These are phyloP conservation scores for Leptestheria dahalacensis DNA, from an alignment of 1,140 invertebrate genomes.

Conservation along the genomic window DNA sequence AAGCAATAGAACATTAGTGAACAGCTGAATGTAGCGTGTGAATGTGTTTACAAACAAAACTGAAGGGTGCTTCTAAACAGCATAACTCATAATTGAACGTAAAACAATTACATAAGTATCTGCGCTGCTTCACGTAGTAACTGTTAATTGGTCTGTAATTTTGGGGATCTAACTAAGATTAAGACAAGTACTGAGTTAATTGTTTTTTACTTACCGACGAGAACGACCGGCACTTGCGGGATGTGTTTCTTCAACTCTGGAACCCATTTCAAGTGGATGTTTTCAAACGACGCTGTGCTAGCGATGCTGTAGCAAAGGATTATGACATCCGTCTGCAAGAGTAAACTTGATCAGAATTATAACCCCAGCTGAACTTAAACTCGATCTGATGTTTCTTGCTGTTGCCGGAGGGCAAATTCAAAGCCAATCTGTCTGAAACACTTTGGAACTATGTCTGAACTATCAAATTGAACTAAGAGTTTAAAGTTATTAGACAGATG, in stretches of 20 bases:
- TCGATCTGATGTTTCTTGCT: not conserved
- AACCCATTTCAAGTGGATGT: constrained; percentile 79
- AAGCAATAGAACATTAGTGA: no score
- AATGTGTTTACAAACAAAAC: no score
- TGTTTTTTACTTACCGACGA: constrained; percentile 50
- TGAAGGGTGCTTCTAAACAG: no score
- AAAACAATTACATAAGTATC: no score
- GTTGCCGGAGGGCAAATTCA: not conserved
- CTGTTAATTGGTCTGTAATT: constrained; percentile 26
- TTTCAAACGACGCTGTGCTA: constrained; percentile 72
- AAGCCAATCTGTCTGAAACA: not conserved
- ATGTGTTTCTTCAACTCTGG: constrained; percentile 83
- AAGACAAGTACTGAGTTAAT: not conserved
- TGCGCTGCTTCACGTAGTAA: not conserved
- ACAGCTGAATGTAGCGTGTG: no score
- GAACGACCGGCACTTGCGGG: constrained; percentile 67
- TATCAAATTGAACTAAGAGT: not conserved
- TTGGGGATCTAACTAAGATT: not conserved
- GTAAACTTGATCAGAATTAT: not conserved
- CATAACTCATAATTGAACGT: no score
- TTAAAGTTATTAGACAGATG: not conserved
- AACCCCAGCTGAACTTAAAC: not conserved
- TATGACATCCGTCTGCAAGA: constrained; percentile 67
- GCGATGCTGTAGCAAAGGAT: constrained; percentile 79
- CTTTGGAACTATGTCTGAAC: not conserved